Base-by-base conservation (phyloP, 2,113 vertebrate species). In the Etheostoma cragini region DNA sequence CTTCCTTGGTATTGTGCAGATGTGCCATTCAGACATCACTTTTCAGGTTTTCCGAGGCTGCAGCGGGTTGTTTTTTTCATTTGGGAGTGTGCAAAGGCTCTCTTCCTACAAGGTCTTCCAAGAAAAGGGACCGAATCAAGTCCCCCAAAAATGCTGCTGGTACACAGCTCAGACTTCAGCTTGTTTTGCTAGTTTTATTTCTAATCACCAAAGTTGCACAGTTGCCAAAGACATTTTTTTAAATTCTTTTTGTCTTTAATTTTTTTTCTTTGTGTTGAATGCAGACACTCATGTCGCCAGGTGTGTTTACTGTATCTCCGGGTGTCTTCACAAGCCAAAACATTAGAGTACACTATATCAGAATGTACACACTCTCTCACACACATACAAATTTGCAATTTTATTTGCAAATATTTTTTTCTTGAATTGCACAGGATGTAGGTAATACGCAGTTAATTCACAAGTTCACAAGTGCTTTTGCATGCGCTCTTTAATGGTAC, bases 221-320 rank as follows among this genome's bases (percentile, higher is more conserved):
- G 14, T 74, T 92, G 89, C 90, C 90, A 91, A 92, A 90, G 57
- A 76, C 50, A 3, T 21, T 24, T 33, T 17, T 42, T 26, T 1
- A 16, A 77, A 10, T 63, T 21, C 30, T 8, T 38, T 38, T 38
- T 22, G 22, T 33, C 21, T 42, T 26, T 0, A 14, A 10, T 63
- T 21, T 84, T 5, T 60, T 22, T 65, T 30, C 3, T 30, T 2
- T 52, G 49, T 76, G 33, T 52, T 4, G 75, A 33, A 73, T 67
- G 15, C 56, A 76, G 58, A 58, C 52, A 16, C 2, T 38, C 30
- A 52, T 72, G 58, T 81, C 50, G 49, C 12, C 24, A 64, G 30
- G 16, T 66, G 64, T 56, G 46, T 77, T 50, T 16, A 42, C 38
- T 42, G 38, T 42, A 12, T 64, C 46, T 80, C 75, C 61, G 61